Evolutionary conservation across 2,113 vertebrate species (phyloP).

Genomic region (Onychorhynchus coronatus): DNA sequence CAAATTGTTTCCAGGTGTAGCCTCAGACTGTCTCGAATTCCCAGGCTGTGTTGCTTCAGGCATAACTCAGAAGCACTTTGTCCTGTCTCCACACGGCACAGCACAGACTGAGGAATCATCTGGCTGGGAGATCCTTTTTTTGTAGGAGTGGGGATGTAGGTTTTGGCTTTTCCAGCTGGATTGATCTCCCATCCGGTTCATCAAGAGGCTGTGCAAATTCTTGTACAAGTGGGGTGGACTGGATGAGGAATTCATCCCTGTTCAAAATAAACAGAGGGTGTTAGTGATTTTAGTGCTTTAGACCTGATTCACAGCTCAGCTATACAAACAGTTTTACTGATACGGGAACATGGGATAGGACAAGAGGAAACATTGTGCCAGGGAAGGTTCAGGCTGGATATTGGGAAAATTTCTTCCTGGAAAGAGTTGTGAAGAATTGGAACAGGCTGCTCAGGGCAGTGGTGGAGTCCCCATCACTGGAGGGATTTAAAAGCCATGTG

Average conservation of each 20-base stretch:
- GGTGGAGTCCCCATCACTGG: background rate
- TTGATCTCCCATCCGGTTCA: background rate
- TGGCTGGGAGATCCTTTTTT: background rate
- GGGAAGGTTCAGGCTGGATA: background rate
- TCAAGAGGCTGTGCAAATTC: background rate
- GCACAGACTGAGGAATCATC: background rate
- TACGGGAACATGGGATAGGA: background rate
- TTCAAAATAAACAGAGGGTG: background rate
- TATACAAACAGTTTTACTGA: background rate
- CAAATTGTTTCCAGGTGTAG: slow-evolving; percentile 22
- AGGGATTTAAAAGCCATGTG: background rate
- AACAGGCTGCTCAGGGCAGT: background rate
- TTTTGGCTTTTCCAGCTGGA: background rate
- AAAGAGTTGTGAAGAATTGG: background rate
- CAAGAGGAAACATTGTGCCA: background rate
- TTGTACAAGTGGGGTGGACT: background rate
- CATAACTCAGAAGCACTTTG: background rate
- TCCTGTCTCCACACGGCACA: background rate
- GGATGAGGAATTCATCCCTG: background rate
- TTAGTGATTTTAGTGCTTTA: background rate
- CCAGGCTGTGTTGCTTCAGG: background rate
- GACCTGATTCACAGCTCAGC: background rate
- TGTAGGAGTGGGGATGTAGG: background rate
- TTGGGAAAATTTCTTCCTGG: background rate
- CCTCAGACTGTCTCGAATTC: background rate